Percentiles rank a stretch among this genome's conserved stretches.
phyloP scores from a whole-genome alignment of 2,888 invertebrate species.

The Strigamia transsilvanica region DNA sequence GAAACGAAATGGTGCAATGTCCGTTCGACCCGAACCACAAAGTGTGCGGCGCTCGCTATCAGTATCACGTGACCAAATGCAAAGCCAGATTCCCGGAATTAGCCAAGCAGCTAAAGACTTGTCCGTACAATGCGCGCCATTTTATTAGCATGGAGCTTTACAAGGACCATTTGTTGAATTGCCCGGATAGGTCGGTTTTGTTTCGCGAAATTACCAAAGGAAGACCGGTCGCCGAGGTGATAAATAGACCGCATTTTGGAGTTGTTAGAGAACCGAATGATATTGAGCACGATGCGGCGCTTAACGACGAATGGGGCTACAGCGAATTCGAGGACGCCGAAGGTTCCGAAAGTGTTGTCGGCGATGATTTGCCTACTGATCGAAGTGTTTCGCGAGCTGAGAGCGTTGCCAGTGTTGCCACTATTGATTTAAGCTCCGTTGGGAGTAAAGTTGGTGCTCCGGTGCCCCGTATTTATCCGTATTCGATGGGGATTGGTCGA shows the following conservation, averaged over 20 bases:
- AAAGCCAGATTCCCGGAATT: neutral
- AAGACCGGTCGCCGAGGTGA: neutral
- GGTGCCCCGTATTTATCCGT: neutral
- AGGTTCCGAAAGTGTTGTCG: too few species aligned
- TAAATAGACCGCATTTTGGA: neutral
- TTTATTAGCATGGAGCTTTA: neutral
- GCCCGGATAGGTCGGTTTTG: neutral
- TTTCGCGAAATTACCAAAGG: neutral
- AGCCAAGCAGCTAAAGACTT: neutral
- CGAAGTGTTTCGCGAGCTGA: too few species aligned
- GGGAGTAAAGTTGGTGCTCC: neutral
- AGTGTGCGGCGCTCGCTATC: conserved; percentile 8
- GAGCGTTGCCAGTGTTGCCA: too few species aligned
- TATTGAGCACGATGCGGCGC: neutral
- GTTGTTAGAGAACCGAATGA: neutral
- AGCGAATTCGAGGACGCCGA: neutral
- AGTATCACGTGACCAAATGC: neutral
- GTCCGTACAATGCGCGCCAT: conserved; percentile 38
- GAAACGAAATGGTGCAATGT: neutral
- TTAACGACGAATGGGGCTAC: neutral
- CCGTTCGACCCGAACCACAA: conserved; percentile 32
- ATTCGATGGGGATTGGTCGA: neutral
- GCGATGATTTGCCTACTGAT: too few species aligned
- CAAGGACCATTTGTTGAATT: neutral
- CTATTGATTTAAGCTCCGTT: too few species aligned